Conservation (phyloP, 2,113 vertebrate species). For the Neodontobutis hainanensis region DNA sequence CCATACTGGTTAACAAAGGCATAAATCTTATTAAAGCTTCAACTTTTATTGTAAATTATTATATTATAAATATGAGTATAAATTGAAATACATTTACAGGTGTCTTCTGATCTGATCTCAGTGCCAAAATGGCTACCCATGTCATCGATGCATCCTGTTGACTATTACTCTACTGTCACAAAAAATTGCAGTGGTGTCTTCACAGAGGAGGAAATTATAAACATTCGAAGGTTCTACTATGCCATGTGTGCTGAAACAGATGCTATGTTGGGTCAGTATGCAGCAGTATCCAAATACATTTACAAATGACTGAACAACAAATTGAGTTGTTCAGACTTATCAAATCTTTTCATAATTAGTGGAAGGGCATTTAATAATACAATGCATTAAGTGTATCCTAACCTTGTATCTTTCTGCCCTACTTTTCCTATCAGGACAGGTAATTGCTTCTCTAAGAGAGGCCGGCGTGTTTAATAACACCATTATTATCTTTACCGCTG, state of each 20-base stretch:
- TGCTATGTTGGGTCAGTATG: constrained; percentile 89
- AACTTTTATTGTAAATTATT: neutral
- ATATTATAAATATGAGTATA: neutral
- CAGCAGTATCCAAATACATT: neutral
- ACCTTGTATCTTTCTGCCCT: neutral
- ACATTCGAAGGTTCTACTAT: constrained; percentile 92
- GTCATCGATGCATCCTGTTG: constrained; percentile 89
- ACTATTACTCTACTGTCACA: constrained; percentile 92
- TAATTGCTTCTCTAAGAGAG: constrained; percentile 84
- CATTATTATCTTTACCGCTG: constrained; percentile 88
- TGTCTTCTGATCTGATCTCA: constrained; percentile 81
- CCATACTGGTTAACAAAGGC: constrained; percentile 92
- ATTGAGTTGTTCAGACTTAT: too few relatives aligned
- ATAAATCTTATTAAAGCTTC: constrained; percentile 21
- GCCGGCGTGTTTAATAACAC: constrained; percentile 83
- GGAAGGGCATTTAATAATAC: too few relatives aligned
- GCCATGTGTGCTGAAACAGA: constrained; percentile 98
- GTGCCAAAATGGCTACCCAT: constrained; percentile 89
- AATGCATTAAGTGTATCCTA: neutral
- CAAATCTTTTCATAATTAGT: too few relatives aligned
- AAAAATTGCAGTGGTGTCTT: constrained; percentile 95
- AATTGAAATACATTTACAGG: constrained; percentile 71
- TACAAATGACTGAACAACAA: neutral
- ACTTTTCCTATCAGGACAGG: constrained; percentile 79
- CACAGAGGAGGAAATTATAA: constrained; percentile 85